phyloP scores from a whole-genome alignment of 2,888 invertebrate genomes.

The Cinara cedri region DNA sequence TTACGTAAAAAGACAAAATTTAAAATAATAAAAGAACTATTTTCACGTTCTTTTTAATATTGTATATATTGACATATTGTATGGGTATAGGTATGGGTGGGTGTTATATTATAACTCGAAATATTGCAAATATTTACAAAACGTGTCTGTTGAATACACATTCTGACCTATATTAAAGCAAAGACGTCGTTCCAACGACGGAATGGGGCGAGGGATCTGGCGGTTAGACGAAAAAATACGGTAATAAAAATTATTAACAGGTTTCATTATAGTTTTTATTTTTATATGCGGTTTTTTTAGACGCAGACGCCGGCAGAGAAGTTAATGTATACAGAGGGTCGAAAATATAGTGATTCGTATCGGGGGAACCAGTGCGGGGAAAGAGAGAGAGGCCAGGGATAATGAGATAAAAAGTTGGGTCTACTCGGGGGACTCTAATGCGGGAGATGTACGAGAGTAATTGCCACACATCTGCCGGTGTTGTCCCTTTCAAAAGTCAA shows the following conservation, averaged over 20 bases:
- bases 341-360: constrained; percentile 35
- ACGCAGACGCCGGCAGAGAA: background rate
- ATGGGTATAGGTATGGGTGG: too few species aligned
- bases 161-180: background rate
- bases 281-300: background rate
- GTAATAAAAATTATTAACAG: constrained; percentile 29
- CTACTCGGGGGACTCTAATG: constrained; percentile 48
- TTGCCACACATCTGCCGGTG: constrained; percentile 50
- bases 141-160: background rate
- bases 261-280: constrained; percentile 4
- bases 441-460: constrained; percentile 50
- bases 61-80: too few species aligned
- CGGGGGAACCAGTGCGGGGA: background rate
- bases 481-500: constrained; percentile 56
- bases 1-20: too few species aligned
- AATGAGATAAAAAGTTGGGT: constrained; percentile 56
- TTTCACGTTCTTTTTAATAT: too few species aligned
- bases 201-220: background rate
- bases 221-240: background rate
- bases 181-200: background rate
- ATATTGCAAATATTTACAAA: too few species aligned
- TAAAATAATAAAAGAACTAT: too few species aligned
- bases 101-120: too few species aligned
- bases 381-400: background rate
- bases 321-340: constrained; percentile 27